Evolutionary conservation across 2,113 vertebrate species (phyloP).

Genomic region (Pimephales promelas): DNA sequence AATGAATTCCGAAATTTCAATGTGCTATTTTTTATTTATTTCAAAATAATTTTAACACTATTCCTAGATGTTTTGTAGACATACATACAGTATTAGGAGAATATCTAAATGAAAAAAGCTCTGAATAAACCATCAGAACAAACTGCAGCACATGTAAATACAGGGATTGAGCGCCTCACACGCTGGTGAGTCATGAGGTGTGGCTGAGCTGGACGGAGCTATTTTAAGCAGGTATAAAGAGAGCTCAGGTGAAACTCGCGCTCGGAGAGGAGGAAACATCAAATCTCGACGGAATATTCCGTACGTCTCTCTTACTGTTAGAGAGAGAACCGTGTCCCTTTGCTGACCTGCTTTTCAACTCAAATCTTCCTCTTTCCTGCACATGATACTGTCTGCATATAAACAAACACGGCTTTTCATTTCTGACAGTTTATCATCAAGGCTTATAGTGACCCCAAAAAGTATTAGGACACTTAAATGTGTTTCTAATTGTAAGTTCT

Average conservation of each 20-base stretch:
- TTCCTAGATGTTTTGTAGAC: not conserved
- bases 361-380: conserved; percentile 1
- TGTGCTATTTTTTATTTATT: not conserved
- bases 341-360: not conserved
- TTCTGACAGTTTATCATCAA: not conserved
- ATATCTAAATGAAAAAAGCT: not conserved
- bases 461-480: not conserved
- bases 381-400: not conserved
- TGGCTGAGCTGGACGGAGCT: conserved; percentile 60
- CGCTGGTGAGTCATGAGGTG: conserved; percentile 57
- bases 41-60: not conserved
- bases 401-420: not conserved
- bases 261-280: not conserved
- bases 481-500: too few relatives aligned
- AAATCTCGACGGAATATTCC: not conserved
- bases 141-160: not conserved
- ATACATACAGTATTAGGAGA: not conserved
- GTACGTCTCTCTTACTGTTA: not conserved
- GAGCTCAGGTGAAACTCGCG: conserved; percentile 32
- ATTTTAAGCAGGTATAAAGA: conserved; percentile 68
- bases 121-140: not conserved
- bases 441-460: not conserved
- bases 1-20: not conserved
- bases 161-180: conserved; percentile 15
- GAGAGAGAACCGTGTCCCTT: not conserved